A percentile compares a stretch with the other conserved stretches of the same genome.
Conservation (phyloP, 2,888 invertebrate species). For the Lumbricus terrestris region DNA sequence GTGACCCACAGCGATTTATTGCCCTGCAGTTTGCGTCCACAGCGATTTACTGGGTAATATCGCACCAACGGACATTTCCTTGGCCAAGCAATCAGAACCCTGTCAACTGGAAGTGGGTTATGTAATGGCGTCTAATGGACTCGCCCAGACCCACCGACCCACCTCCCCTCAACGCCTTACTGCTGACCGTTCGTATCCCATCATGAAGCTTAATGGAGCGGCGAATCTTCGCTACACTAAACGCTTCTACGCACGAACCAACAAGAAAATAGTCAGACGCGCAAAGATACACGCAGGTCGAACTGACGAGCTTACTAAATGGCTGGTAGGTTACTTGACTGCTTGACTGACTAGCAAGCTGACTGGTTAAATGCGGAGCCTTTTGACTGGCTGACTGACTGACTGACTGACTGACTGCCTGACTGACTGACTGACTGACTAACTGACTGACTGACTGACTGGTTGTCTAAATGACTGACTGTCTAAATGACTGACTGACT, state of each 20-base stretch:
- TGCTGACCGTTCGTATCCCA: neutral
- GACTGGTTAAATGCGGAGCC: too few species aligned
- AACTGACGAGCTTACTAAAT: neutral
- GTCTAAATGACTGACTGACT: too few species aligned
- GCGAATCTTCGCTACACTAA: neutral
- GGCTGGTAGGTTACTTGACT: too few species aligned
- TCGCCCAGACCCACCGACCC: neutral
- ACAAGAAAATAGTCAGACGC: neutral
- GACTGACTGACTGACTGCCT: neutral
- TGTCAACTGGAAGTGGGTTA: neutral
- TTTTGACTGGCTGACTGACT: neutral
- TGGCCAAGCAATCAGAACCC: constrained; percentile 3
- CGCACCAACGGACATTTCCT: neutral
- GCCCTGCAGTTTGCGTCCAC: neutral
- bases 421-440: too few species aligned
- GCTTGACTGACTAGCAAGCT: neutral
- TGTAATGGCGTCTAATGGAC: neutral
- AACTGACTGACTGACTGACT: neutral
- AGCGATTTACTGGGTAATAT: neutral
- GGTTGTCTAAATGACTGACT: neutral
- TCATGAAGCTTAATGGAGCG: neutral
- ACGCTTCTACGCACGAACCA: neutral
- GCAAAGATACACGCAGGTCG: neutral
- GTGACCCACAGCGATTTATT: neutral
- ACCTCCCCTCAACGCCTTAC: neutral